Evolutionary conservation across 2,797 vertebrate genomes (phyloP).

Genomic region (Aythya fuligula): DNA sequence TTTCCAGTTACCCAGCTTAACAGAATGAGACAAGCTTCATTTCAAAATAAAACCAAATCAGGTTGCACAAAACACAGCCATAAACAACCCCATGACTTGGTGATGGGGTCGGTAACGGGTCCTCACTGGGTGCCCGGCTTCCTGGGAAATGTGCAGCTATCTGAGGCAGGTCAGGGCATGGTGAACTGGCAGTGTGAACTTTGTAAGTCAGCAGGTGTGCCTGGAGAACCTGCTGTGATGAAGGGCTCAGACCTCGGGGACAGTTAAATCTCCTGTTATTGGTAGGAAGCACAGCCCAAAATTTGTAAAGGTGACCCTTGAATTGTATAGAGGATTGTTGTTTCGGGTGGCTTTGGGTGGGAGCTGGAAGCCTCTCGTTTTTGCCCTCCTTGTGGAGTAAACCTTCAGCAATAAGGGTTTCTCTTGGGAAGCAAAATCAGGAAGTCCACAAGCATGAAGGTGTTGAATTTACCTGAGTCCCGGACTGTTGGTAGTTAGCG

Average conservation of each 20-base stretch:
- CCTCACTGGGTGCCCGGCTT: not conserved
- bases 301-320: not conserved
- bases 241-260: not conserved
- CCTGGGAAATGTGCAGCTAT: not conserved
- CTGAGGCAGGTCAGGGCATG: not conserved
- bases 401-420: not conserved
- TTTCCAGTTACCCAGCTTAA: not conserved
- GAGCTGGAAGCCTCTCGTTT: not conserved
- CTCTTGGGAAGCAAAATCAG: not conserved
- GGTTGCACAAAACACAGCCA: not conserved
- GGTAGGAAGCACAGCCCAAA: not conserved
- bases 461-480: not conserved
- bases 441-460: accelerated
- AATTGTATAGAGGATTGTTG: not conserved
- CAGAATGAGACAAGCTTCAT: not conserved
- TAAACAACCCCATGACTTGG: not conserved
- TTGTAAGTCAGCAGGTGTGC: not conserved
- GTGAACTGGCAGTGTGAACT: not conserved
- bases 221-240: not conserved
- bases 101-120: accelerated
- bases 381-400: not conserved
- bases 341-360: not conserved
- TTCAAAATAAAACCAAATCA: not conserved
- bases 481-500: accelerated
- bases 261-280: not conserved